Base-by-base conservation (phyloP, 2,797 vertebrate species). In the Numenius phaeopus region DNA sequence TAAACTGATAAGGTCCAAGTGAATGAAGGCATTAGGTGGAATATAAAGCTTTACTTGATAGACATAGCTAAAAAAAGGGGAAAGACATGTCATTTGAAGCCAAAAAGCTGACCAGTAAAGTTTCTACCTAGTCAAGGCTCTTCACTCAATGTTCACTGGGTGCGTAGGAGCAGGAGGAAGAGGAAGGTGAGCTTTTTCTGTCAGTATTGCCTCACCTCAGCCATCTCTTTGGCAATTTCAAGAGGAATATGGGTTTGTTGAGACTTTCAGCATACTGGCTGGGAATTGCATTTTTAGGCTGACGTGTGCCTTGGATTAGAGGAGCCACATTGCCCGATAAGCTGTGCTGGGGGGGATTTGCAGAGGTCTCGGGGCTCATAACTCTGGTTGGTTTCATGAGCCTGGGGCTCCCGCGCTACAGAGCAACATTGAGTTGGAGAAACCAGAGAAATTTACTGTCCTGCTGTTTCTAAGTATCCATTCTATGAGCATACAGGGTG, bases 11-110 rank as follows among this genome's bases (percentile, higher is more conserved):
- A 87, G 67, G 59, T 85, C 57, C 67, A 85, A 89, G 67, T 75
- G 83, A 95, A 64, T 57, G 70, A 88, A 93, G 54, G 73, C 73
- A 46, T 94, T 76, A 77, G 59, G 46, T 80, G n/a, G 59, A 89
- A 83, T 91, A 73, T 22, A 87, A 89, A 90, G 39, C 44, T 89
- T 72, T 89, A 32, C 32, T 80, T 61, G 57, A 77, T 15, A 52
- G 89, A 62, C 47, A 5, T 83, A 59, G 37, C 34, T 83, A 11
- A 85, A 72, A 77, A 77, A 46, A 8, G 19, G 22, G 42, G 40
- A 79, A 58, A 34, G 4, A 91, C 83, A 61, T 58, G 27, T 32
- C 15, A 47, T 70, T 73, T 76, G 57, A 84, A 92, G 39, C 14
- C 24, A 23, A 26, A 82, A 84, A 37, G 3, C 47, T 67, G 66